Base-by-base conservation (phyloP, 2,888 invertebrate species). In the Deilephila porcellus region DNA sequence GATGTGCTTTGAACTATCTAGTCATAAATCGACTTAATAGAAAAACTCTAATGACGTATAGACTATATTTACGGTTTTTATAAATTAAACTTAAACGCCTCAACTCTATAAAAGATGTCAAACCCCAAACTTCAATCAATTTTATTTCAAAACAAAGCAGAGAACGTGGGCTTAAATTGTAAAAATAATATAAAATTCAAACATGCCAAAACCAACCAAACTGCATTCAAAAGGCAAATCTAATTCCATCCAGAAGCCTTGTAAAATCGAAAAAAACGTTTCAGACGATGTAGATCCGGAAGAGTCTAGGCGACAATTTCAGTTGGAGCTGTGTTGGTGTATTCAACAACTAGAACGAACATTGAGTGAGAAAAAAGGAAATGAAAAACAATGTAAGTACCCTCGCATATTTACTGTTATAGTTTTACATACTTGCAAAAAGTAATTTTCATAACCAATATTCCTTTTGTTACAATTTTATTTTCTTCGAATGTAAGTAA, bases 301-400 rank as follows among this genome's bases (percentile, higher is more conserved):
- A 73, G 95, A 97, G 90, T 90, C 94, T 0, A 93, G 95, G 76
- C 93, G 96, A 86, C 96, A 96, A 85, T 97, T 97, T 83, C 97
- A 97, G 87, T 81, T 97, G n/a, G 97, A 97, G 88, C 89, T 97
- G 7, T 97, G 96, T 83, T 97, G 97, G 97, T 97, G 97, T 84
- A 96, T 97, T 80, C 97, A 97, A 80, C 96, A 97, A 79, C 87
- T 97, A 74, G 96, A 97, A 85, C 89, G 88, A 29, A 93, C 95
- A 32, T 86, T 97, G 76, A 91, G 89, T 72, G 95, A 95, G 60
- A 96, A 96, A 77, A 97, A 96, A 88, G 91, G 96, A 70, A 96
- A 91, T 76, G 93, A 95, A 75, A 96, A 95, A 86, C 96, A 96
- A 90, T 87, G 96, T 96, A 92, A 88, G 67, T 67, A 52, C 2